Base-by-base conservation (phyloP, 2,797 vertebrate genomes). In the Valencia hispanica region DNA sequence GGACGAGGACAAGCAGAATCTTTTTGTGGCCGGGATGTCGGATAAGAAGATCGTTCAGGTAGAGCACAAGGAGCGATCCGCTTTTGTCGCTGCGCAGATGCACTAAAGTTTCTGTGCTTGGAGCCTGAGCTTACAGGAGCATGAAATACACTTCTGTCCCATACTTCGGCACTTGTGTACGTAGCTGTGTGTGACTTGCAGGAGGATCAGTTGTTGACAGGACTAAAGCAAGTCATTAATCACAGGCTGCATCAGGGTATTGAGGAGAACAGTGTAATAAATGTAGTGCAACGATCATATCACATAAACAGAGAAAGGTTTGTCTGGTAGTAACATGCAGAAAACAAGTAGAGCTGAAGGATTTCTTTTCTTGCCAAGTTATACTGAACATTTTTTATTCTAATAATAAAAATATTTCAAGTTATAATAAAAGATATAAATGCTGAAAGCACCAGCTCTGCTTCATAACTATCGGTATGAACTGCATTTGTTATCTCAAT, bases 41-140 rank as follows among this genome's bases (percentile, higher is more conserved):
- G 98, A 99, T 94, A 99, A 99, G 88, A 99, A 99, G 95, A 99
- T 99, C 59, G 98, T 99, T 30, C 98, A 99, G 94, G 98, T 99
- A 94, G 90, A 74, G 79, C 69, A 39, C 25, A 43, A 34, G 5
- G 4, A 71, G 45, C 20, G 25, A 68, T 69, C 59, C 72, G 11
- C 27, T 84, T 55, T 51, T 47, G 71, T 71, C 50, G 65, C 72
- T 72, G 71, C 78, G 77, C 76, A 75, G 76, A 82, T 39, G 80
- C 70, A 79, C 30, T 55, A 30, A 30, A 34, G 68, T 75, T 84
- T 88, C 63, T 61, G 27, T 72, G 25, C 85, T 27, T 70, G 75
- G 53, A 30, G 66, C 34, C 53, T 79, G 72, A 80, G 76, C 75
- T 79, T 79, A 72, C 45, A 66, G 79, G 47, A 79, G 79, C 63